Evolutionary conservation across 2,113 vertebrate species (phyloP).

Genomic region (Addax nasomaculatus): DNA sequence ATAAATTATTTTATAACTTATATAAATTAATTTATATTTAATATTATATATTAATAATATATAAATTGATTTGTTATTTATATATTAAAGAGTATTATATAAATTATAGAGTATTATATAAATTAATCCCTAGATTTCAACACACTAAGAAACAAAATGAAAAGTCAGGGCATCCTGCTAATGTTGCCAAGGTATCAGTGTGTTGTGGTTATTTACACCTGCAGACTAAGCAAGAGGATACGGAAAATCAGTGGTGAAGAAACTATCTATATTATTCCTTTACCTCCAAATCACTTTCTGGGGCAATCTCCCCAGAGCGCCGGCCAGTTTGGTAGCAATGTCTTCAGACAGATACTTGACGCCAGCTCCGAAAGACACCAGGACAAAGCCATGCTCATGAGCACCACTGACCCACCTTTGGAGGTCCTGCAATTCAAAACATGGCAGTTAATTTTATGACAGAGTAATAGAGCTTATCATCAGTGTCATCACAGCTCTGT

Average conservation of each 20-base stretch:
- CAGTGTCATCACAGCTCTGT: neutral
- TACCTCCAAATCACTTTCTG: constrained; percentile 98
- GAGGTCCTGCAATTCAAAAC: constrained; percentile 85
- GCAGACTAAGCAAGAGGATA: fast-evolving
- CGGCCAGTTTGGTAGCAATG: constrained; percentile 92
- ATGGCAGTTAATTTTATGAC: neutral
- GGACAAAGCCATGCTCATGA: constrained; percentile 91
- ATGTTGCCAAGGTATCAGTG: neutral
- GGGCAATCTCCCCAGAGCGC: constrained; percentile 89
- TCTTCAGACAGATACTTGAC: constrained; percentile 98
- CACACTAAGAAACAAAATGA: neutral
- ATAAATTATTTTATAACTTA: too few species aligned
- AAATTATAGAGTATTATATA: neutral
- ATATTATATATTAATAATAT: too few species aligned
- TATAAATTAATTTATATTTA: too few species aligned
- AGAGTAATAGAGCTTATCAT: neutral
- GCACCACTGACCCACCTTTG: constrained; percentile 91
- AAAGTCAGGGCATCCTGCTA: neutral
- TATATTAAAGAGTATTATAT: too few species aligned
- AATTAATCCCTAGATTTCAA: neutral
- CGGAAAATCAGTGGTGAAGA: neutral
- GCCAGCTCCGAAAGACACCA: constrained; percentile 97
- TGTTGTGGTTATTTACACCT: neutral
- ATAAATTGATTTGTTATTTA: too few species aligned
- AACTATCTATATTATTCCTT: neutral